A percentile compares a stretch with the other conserved stretches of the same genome.
phyloP scores from a whole-genome alignment of 2,113 vertebrate species.

The Rhinolophus ferrumequinum region DNA sequence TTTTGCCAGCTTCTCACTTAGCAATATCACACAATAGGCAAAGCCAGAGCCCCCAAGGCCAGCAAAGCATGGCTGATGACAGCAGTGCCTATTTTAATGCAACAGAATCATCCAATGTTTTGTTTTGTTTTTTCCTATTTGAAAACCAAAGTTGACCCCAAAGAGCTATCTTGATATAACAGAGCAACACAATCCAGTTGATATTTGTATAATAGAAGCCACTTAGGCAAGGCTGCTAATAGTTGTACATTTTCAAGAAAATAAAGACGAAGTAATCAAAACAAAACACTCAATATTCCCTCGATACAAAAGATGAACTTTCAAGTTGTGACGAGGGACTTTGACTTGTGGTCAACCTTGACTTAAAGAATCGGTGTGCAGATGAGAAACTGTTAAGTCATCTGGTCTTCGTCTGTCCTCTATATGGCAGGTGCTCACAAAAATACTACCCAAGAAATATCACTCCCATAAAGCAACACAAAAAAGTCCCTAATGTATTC shows the following conservation, averaged over 20 bases:
- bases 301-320: constrained; percentile 32
- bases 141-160: constrained; percentile 26
- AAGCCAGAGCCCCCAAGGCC: neutral
- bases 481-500: constrained; percentile 70
- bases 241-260: constrained; percentile 31
- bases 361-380: constrained; percentile 39
- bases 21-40: neutral
- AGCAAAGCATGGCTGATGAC: neutral
- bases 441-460: constrained; percentile 74
- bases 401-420: constrained; percentile 27
- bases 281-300: neutral
- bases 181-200: neutral
- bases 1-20: constrained; percentile 27
- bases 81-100: neutral
- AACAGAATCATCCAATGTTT: neutral
- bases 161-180: constrained; percentile 30
- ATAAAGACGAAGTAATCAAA: neutral
- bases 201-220: neutral
- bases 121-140: neutral
- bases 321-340: constrained; percentile 55
- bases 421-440: constrained; percentile 36
- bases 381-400: constrained; percentile 50
- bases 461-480: constrained; percentile 52
- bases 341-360: constrained; percentile 33
- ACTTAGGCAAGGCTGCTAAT: neutral